Base-by-base conservation (phyloP, 2,888 invertebrate genomes). In the Cheilosia urbana region DNA sequence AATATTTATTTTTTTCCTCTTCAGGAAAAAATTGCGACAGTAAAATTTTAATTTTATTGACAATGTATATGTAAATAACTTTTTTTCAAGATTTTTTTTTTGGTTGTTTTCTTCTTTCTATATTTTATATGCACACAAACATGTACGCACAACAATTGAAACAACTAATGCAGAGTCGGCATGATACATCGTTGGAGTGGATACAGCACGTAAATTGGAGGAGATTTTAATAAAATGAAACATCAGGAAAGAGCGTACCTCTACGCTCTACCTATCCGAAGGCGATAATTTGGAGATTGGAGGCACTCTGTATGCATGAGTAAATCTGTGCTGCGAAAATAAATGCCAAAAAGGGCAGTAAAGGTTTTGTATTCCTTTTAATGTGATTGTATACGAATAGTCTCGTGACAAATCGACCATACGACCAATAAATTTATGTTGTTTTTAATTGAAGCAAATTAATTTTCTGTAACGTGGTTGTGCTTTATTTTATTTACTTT, bases 1-100 rank as follows among this genome's bases (percentile, higher is more conserved):
- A 37, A 51, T 51, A 2, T 27, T 11, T 69, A 49, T 27, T 60
- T 45, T 30, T 19, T 60, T 42, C 19, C 27, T 69, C 37, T 73
- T 58, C 15, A 34, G 45, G 24, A 37, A 37, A 66, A 80, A 75
- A 75, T 84, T 80, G 75, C 42, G 49, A 71, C 75, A 80, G 69
- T 80, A 75, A 71, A 84, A 84, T 71, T 76, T 84, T 84, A 80
- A 84, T 76, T 84, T 84, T 80, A 80, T 80, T 84, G 80, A 60
- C 80, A 66, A 71, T 84, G 53, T 75, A 49, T 71, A 80, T 75
- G 80, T 80, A 84, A 76, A 84, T 80, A 60, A 42, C 47, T 79
- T 65, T 51, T 51, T 62, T 37, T 69, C 30, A 68, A 78, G 60
- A n/a, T n/a, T 69, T 45, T 71, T 34, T 30, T 51, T 1, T 69